Base-by-base conservation (phyloP, 92 coral and sea anemone species). In the Parazoanthus swiftii region DNA sequence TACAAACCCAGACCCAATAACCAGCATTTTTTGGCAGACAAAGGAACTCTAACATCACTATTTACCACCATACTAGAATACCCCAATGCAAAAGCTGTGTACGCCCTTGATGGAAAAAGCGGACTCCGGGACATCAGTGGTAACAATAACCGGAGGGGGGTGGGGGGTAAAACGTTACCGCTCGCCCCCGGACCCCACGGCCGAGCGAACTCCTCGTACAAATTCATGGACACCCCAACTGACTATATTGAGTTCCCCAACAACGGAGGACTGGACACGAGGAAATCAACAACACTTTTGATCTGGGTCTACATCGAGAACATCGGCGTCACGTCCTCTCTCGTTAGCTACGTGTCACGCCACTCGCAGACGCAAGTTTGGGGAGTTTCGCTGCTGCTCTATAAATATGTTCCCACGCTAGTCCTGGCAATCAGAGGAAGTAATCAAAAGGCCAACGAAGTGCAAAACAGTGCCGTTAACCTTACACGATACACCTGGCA, bases 161-260 rank as follows among this genome's bases (percentile, higher is more conserved):
- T 58, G 23, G 56, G 81, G 43, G 76, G 46, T 4, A 65, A 80
- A 38, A 16, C 37, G 8, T 44, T 90, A 14, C 81, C 59, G 63
- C 80, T 90, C 25, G 90, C 90, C 20, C 79, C 86, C 37, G 91
- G 91, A 0, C 91, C 91, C 18, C 15, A 74, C 63, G 91, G 91
- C 18, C 11, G 74, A 73, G 74, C 36, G 36, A 15, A 82, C 26
- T 82, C 88, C 82, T 89, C 88, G 39, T 81, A 72, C 74, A 29
- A 74, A 29, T 58, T 88, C 23, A 29, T 68, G 1, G 76, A 79
- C 51, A 38, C 1, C n/a, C 42, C 82, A 54, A 56, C 58, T 18
- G 81, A 80, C 37, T 81, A 81, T 68, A 81, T 88, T 26, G 82
- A 88, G 66, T 51, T 88, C 23, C 91, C 88, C 43, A 88, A 88